Evolutionary conservation across 2,888 invertebrate species (phyloP).

Genomic region (Amphiduros pacificus): DNA sequence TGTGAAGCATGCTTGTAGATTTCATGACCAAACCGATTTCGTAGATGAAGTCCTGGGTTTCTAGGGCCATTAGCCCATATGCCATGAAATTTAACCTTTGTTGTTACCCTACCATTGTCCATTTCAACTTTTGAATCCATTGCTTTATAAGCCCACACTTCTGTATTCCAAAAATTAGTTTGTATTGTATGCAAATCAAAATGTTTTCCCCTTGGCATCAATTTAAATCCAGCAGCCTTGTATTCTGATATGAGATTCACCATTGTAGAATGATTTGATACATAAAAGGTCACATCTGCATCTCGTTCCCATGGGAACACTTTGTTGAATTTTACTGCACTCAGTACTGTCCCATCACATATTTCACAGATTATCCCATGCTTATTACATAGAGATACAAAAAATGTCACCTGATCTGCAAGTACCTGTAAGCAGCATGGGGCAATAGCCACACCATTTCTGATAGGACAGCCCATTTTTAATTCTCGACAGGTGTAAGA

Average conservation of each 20-base stretch:
- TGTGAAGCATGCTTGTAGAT: conserved; percentile 47
- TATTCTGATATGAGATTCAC: conserved; percentile 20
- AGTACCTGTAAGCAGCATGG: conserved; percentile 43
- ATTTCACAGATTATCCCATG: conserved; percentile 42
- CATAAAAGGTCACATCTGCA: conserved; percentile 42
- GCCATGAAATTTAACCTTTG: conserved; percentile 40
- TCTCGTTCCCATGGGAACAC: conserved; percentile 55
- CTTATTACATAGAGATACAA: conserved; percentile 36
- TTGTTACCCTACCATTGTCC: conserved; percentile 32
- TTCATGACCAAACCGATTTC: conserved; percentile 49
- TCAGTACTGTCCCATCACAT: conserved; percentile 46
- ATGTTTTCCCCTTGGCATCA: conserved; percentile 22
- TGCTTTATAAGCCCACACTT: conserved; percentile 44
- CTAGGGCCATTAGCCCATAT: conserved; percentile 43
- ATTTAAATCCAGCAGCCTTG: conserved; percentile 20
- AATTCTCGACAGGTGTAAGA: background rate
- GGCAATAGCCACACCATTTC: conserved; percentile 30
- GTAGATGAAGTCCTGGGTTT: conserved; percentile 48
- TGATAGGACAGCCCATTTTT: conserved; percentile 7
- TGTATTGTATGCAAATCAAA: too few relatives aligned
- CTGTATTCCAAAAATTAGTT: conserved; percentile 36
- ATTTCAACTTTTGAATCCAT: conserved; percentile 37
- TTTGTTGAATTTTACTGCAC: conserved; percentile 51
- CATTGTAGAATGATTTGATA: conserved; percentile 36
- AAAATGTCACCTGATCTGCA: conserved; percentile 32